Evolutionary conservation across 2,888 invertebrate species (phyloP).

Genomic region (Leptura quadrifasciata): DNA sequence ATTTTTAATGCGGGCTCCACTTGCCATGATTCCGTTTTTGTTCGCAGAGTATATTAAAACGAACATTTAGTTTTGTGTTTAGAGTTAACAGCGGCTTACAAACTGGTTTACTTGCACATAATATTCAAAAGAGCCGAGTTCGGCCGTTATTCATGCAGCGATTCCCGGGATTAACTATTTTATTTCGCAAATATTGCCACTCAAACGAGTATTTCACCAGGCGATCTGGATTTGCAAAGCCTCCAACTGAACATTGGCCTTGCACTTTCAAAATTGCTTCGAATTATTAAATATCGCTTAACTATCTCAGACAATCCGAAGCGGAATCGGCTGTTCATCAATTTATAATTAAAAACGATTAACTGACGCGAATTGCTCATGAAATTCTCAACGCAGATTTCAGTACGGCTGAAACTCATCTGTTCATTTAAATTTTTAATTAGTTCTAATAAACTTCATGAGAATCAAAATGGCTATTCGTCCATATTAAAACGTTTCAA

Average conservation of each 20-base stretch:
- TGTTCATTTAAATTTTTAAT: conserved; percentile 25
- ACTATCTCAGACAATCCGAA: conserved; percentile 44
- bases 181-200: not conserved
- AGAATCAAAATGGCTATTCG: conserved; percentile 7
- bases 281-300: conserved; percentile 48
- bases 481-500: conserved; percentile 1
- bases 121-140: not conserved
- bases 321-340: conserved; percentile 43
- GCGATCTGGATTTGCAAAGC: not conserved
- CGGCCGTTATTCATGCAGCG: not conserved
- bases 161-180: not conserved
- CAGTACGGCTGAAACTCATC: conserved; percentile 18
- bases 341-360: conserved; percentile 49
- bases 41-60: not conserved
- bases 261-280: not conserved
- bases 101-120: not conserved
- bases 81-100: not conserved
- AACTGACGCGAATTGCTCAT: conserved; percentile 48
- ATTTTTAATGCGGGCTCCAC: not conserved
- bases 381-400: conserved; percentile 44
- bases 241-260: not conserved
- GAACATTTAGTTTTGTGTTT: not conserved
- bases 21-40: not conserved
- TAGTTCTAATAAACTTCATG: conserved; percentile 24
- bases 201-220: not conserved